phyloP scores from a whole-genome alignment of 2,113 vertebrate genomes.

The Notarius quadriscutis region DNA sequence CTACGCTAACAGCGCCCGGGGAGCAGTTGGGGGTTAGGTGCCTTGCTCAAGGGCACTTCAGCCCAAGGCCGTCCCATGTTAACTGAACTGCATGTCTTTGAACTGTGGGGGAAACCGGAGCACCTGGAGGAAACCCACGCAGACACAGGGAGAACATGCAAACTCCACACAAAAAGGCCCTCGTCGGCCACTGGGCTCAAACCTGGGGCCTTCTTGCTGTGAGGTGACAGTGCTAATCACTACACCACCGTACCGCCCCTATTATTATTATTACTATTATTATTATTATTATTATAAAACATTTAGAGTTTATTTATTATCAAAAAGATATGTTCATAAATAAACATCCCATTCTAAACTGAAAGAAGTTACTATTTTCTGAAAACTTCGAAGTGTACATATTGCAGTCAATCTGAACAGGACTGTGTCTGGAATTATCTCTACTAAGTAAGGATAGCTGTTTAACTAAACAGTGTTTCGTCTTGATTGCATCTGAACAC shows the following conservation, averaged over 20 bases:
- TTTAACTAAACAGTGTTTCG: neutral
- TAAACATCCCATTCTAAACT: neutral
- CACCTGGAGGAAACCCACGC: too few species aligned
- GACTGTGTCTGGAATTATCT: neutral
- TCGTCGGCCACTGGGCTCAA: too few species aligned
- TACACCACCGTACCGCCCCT: neutral
- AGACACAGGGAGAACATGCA: too few species aligned
- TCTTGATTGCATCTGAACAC: neutral
- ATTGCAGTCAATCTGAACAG: neutral
- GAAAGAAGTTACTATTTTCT: neutral
- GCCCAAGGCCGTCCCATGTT: too few species aligned
- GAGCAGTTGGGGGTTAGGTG: too few species aligned
- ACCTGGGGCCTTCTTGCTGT: too few species aligned
- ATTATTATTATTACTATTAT: neutral
- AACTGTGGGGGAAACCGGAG: too few species aligned
- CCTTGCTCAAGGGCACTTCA: too few species aligned
- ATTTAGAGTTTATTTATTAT: neutral
- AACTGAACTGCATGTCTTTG: too few species aligned
- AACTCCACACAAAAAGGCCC: too few species aligned
- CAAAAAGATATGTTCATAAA: neutral
- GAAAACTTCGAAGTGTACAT: neutral
- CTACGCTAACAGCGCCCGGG: too few species aligned
- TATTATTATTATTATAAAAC: neutral
- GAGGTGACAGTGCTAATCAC: too few species aligned
- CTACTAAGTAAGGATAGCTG: neutral